Evolutionary conservation across 2,113 vertebrate genomes (phyloP), one percentile per base, ranked within the genome.

Genomic region (Setophaga coronata): DNA sequence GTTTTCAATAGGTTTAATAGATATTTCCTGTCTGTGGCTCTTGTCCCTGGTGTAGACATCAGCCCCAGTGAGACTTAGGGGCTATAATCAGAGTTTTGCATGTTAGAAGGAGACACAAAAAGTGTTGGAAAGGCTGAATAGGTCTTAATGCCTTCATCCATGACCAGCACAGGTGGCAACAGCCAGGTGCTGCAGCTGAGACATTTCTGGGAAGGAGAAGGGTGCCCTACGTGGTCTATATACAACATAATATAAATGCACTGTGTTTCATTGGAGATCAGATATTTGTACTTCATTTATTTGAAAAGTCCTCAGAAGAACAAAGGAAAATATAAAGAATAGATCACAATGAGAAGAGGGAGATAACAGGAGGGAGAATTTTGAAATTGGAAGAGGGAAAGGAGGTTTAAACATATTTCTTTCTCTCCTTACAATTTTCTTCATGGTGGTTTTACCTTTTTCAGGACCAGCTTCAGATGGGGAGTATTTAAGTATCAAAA

Each of bases 401-500:
- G 18, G 21, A 76, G 14, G n/a, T 34, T 90, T 80, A 86, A 92
- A 79, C 1, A 0, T 47, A 61, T 90, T 93, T 90, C 16, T 62
- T 73, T 31, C 23, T 45, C 56, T 77, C 20, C 14, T 73, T 67
- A 72, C 2, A 23, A 40, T 92, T 95, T 93, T 74, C 57, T 83
- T 84, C 79, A 72, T 3, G 1, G 24, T 43, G 28, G 24, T 62
- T 66, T 69, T 81, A 36, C 45, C 7, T 76, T 84, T 93, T 89
- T 34, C 79, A 50, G 15, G 40, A 56, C 17, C 36, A 17, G 57
- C 71, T 92, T 89, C 87, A 81, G 77, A 93, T 8, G 10, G 20
- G 48, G 73, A 78, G 34, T 18, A 86, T 89, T 60, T 85, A 90
- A 92, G 83, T 65, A 93, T 77, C 92, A 85, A 96, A 92, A 82